A percentile compares a stretch with the other conserved stretches of the same genome.
These are phyloP conservation scores for Drosophila truncata DNA, from an alignment of 1,140 invertebrate species.

Conservation along the genomic window DNA sequence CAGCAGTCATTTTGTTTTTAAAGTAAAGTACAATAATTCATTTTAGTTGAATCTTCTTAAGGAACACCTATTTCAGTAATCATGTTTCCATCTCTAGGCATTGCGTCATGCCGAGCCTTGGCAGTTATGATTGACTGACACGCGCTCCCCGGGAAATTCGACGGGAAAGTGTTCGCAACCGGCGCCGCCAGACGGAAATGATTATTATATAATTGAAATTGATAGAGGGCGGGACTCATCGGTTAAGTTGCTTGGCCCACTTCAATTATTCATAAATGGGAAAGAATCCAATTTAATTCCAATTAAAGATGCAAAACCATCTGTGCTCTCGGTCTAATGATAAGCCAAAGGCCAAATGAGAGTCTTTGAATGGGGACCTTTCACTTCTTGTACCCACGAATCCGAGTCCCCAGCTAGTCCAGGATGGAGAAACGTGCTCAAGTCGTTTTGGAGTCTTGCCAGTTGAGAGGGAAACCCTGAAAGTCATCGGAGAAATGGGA, in stretches of 20 bases:
- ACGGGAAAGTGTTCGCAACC: slow-evolving; percentile 18
- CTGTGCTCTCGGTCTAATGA: slow-evolving; percentile 60
- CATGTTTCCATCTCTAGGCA: slow-evolving; percentile 18
- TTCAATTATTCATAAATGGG: slow-evolving; percentile 70
- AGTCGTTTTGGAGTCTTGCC: slow-evolving; percentile 60
- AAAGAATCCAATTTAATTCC: slow-evolving; percentile 71
- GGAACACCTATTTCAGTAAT: not conserved
- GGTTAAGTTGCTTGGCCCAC: slow-evolving; percentile 47
- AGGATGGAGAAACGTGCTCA: slow-evolving; percentile 61
- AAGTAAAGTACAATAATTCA: not conserved
- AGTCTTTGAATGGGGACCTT: slow-evolving; percentile 34
- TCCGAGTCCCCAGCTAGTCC: slow-evolving; percentile 29
- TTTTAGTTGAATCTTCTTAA: not conserved
- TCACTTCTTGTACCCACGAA: slow-evolving; percentile 33
- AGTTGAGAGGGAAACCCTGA: slow-evolving; percentile 21
- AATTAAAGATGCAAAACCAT: slow-evolving; percentile 81
- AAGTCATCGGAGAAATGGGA: not conserved
- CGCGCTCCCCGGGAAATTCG: slow-evolving; percentile 10
- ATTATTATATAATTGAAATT: slow-evolving; percentile 84
- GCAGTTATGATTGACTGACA: slow-evolving; percentile 72
- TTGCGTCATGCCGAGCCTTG: slow-evolving; percentile 15
- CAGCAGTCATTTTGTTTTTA: not conserved
- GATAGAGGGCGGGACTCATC: slow-evolving; percentile 54
- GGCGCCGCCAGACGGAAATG: slow-evolving; percentile 68
- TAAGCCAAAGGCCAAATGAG: slow-evolving; percentile 47